These are phyloP conservation scores for Panzeria rudis DNA, from an alignment of 2,888 invertebrate species.

Conservation along the genomic window DNA sequence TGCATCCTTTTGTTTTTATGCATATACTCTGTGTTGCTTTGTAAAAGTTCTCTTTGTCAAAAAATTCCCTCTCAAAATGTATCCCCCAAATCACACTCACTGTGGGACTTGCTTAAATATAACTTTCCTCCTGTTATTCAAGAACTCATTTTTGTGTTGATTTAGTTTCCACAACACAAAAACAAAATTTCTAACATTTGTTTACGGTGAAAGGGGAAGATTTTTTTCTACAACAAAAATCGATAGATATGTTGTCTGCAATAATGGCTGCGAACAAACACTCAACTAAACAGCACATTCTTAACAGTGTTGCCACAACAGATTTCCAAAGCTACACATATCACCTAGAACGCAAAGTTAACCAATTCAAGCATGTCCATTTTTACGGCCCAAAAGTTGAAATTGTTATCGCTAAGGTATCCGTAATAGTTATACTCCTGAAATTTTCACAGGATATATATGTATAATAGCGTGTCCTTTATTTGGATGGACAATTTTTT, in stretches of 20 bases:
- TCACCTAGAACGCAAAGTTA: background rate
- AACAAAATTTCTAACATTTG: constrained; percentile 52
- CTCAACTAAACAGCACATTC: background rate
- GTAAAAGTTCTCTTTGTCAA: constrained; percentile 19
- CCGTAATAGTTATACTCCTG: too few relatives aligned
- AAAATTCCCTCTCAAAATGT: constrained; percentile 1
- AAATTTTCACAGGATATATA: too few relatives aligned
- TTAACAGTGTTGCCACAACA: background rate
- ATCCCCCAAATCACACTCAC: constrained; percentile 2
- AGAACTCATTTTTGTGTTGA: background rate
- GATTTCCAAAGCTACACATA: background rate
- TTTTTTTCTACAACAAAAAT: constrained; percentile 58
- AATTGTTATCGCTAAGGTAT: too few relatives aligned
- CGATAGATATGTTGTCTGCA: constrained; percentile 65
- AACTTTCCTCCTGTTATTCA: constrained; percentile 38
- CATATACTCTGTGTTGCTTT: constrained; percentile 2
- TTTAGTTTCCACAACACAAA: constrained; percentile 44
- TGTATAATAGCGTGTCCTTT: too few relatives aligned
- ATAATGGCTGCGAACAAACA: constrained; percentile 25
- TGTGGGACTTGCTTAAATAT: constrained; percentile 17
- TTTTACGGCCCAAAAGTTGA: too few relatives aligned
- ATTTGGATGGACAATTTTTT: too few relatives aligned
- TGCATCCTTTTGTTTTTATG: constrained; percentile 9
- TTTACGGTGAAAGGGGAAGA: constrained; percentile 49
- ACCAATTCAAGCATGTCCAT: too few relatives aligned